Evolutionary conservation across 1,140 invertebrate species (phyloP).

Genomic region (Muscidifurax raptorellus): DNA sequence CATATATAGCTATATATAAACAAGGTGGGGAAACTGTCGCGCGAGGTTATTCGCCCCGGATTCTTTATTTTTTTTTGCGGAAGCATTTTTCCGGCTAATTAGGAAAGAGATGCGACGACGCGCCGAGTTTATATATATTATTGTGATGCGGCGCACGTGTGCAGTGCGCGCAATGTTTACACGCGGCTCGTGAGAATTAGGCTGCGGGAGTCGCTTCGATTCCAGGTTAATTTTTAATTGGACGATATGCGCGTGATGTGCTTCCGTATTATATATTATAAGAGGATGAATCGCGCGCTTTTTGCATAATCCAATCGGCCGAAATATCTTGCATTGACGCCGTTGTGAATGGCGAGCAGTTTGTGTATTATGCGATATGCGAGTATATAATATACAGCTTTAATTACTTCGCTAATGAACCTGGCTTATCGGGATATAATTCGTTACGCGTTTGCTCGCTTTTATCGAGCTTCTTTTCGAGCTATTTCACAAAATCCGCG

Average conservation of each 20-base stretch:
- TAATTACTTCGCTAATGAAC: constrained; percentile 1
- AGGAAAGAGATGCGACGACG: background rate
- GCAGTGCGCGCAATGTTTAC: background rate
- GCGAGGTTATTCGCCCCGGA: constrained; percentile 30
- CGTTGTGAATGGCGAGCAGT: background rate
- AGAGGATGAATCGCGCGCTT: background rate
- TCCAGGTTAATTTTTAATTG: constrained; percentile 48
- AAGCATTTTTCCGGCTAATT: constrained; percentile 30
- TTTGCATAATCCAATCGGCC: constrained; percentile 45
- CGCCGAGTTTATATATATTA: background rate
- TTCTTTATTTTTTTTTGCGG: constrained; percentile 9
- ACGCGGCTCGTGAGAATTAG: constrained; percentile 68
- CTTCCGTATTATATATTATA: background rate
- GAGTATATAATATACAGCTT: background rate
- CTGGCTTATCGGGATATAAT: background rate
- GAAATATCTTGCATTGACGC: background rate
- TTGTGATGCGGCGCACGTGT: background rate
- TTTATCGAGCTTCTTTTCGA: too few species aligned
- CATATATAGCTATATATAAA: background rate
- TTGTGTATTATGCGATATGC: too few species aligned
- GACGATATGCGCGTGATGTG: background rate
- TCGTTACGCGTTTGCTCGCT: background rate
- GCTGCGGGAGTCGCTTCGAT: constrained; percentile 58
- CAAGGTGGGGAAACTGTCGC: constrained; percentile 40
- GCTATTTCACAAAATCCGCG: too few species aligned